Evolutionary conservation across 1,140 invertebrate genomes (phyloP), one percentile per base, ranked within the genome.

Genomic region (Cydia strobilella): DNA sequence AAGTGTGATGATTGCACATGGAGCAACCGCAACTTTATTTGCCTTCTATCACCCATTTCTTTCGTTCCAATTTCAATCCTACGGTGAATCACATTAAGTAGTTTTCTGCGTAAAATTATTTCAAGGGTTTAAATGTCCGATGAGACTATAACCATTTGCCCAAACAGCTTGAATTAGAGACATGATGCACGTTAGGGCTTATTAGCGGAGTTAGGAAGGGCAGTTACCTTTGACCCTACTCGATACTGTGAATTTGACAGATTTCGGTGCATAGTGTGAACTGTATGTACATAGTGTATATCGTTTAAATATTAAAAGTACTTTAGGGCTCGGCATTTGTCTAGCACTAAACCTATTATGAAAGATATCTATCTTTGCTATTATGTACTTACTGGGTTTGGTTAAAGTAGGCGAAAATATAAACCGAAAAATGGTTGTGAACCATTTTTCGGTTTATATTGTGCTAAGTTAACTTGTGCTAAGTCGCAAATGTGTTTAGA

Each of bases 101-200:
- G 6, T 10, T 20, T 23, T 59, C 23, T 23, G 54, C 9, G 7
- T 23, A 23, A 23, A 23, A 10, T 12, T 10, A 12, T 59, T 23
- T 23, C 18, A 12, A 6, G 20, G 20, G 1, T 59, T 59, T 59
- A 59, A 23, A 54, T 54, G 4, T 59, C 54, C 6, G 20, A 23
- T 20, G 54, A 48, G 75, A 25, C 74, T 25, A 75, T 85, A 86
- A 86, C 80, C 80, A 80, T 84, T 82, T 80, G 74, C 62, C 23
- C 84, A 85, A 87, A 87, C 82, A 86, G 62, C 48, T 75, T 71
- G 77, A 85, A 86, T 86, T 81, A 85, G 84, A 80, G 75, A 77
- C 79, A 78, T 84, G 82, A 83, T 81, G 80, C 79, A 82, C 83
- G 74, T 87, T 85, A 87, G 83, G 84, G 79, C 63, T 59, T 83